phyloP scores from a whole-genome alignment of 2,888 invertebrate species.

The Phaonia tiefii region DNA sequence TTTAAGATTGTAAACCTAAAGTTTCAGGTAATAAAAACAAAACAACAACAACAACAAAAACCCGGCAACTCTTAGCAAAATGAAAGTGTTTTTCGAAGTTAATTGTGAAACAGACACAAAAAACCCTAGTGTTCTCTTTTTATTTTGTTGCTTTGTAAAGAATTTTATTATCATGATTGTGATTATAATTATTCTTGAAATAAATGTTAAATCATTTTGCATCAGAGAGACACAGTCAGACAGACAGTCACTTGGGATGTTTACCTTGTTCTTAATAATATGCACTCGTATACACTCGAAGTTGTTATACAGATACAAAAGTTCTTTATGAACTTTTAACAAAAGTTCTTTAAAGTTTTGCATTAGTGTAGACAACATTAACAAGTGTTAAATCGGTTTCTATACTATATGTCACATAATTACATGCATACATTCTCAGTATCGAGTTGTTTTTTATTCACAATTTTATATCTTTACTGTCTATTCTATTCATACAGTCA shows the following conservation, averaged over 20 bases:
- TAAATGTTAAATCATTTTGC: slow-evolving; percentile 4
- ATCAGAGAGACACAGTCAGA: neutral
- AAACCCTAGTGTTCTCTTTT: no score
- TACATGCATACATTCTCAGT: no score
- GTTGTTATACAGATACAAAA: neutral
- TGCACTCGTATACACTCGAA: neutral
- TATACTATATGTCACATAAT: no score
- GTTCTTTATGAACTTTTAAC: neutral
- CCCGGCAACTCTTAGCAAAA: neutral
- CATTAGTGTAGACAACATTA: no score
- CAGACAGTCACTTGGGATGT: slow-evolving; percentile 7
- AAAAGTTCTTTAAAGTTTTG: slow-evolving; percentile 5
- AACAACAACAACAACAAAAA: neutral
- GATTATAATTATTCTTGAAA: neutral
- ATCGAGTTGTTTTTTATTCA: no score
- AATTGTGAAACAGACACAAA: no score
- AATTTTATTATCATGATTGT: slow-evolving; percentile 1
- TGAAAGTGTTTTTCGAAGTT: neutral
- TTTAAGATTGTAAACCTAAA: neutral
- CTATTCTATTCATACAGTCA: neutral
- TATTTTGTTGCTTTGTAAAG: neutral
- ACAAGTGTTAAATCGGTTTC: no score
- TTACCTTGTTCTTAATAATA: slow-evolving; percentile 26
- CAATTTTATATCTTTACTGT: neutral
- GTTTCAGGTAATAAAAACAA: neutral